phyloP scores from a whole-genome alignment of 2,113 vertebrate genomes.

The Orycteropus afer region DNA sequence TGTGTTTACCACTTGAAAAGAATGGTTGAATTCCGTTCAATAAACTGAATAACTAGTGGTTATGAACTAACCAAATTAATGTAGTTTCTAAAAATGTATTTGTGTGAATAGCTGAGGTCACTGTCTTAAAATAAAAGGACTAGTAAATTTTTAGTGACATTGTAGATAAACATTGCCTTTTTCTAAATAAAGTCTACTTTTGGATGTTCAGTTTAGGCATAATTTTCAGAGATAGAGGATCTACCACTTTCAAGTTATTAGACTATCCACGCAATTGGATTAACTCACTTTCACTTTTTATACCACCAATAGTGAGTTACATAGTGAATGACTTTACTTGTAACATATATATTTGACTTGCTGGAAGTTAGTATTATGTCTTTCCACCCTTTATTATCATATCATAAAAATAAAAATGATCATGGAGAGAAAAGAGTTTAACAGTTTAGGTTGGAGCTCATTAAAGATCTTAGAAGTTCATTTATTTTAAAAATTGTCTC shows the following conservation, averaged over 20 bases:
- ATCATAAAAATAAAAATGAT: slow-evolving; percentile 4
- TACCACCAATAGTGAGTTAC: background rate
- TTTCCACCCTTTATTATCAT: background rate
- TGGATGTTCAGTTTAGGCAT: background rate
- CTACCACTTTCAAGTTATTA: background rate
- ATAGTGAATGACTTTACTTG: background rate
- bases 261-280: background rate
- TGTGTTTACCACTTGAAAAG: background rate
- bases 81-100: slow-evolving; percentile 34
- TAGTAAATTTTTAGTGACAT: background rate
- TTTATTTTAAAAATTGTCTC: background rate
- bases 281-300: background rate
- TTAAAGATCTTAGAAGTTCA: background rate
- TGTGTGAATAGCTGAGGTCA: background rate
- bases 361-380: background rate
- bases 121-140: slow-evolving; percentile 15
- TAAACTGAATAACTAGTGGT: background rate
- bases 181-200: slow-evolving; percentile 27
- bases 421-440: background rate
- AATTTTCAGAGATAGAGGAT: background rate
- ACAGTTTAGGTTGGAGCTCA: background rate
- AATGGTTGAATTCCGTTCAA: background rate
- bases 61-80: background rate
- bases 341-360: background rate
- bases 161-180: background rate